Evolutionary conservation across 2,888 invertebrate species (phyloP).

Genomic region (Nomada lathburiana): DNA sequence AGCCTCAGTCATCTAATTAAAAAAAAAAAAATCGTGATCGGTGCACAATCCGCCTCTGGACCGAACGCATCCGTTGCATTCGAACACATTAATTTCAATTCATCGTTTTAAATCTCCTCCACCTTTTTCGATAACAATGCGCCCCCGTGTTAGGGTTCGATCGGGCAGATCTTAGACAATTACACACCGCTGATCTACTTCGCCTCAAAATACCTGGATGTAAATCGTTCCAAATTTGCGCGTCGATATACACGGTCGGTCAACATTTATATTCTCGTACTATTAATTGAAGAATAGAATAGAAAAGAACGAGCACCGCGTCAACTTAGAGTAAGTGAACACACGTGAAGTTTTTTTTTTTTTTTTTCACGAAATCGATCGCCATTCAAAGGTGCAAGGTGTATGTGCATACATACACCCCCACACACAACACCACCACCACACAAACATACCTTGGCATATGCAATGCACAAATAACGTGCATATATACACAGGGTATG

Average conservation of each 20-base stretch:
- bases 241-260: conserved; percentile 14
- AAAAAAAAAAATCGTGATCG: conserved; percentile 31
- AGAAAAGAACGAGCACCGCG: conserved; percentile 3
- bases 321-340: conserved; percentile 1
- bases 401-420: too few relatives aligned
- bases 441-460: too few relatives aligned
- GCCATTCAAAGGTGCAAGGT: too few relatives aligned
- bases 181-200: conserved; percentile 30
- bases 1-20: conserved; percentile 32
- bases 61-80: conserved; percentile 50
- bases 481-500: too few relatives aligned
- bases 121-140: conserved; percentile 20
- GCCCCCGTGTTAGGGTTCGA: conserved; percentile 20
- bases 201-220: conserved; percentile 1
- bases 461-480: too few relatives aligned
- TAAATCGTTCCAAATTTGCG: not conserved
- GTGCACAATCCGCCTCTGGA: conserved; percentile 58
- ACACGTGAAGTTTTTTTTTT: too few relatives aligned
- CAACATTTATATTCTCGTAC: not conserved
- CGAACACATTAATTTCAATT: conserved; percentile 26
- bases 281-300: conserved; percentile 1
- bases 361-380: too few relatives aligned
- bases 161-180: conserved; percentile 23
- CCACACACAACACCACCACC: too few relatives aligned
- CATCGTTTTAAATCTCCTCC: not conserved